These are phyloP conservation scores for Diploscapter pachys DNA, from an alignment of 1,140 invertebrate species.

Conservation along the genomic window DNA sequence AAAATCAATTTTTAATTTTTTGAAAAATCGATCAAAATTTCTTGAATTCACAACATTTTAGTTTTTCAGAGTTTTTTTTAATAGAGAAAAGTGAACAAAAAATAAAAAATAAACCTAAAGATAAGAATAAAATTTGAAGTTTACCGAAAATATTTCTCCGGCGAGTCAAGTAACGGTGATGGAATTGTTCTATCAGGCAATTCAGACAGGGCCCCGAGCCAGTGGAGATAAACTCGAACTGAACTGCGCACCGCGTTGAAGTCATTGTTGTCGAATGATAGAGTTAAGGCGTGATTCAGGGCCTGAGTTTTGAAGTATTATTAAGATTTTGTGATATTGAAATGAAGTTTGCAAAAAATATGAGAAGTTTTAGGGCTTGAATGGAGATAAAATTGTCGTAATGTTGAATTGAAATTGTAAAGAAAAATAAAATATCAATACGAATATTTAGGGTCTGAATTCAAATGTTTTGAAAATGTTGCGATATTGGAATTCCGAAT, in stretches of 20 bases:
- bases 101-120: background rate
- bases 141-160: slow-evolving; percentile 37
- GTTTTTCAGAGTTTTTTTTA: background rate
- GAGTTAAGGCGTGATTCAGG: slow-evolving; percentile 32
- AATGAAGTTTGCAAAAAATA: background rate
- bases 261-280: slow-evolving; percentile 33
- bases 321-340: slow-evolving; percentile 3
- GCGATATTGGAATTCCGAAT: too few relatives aligned
- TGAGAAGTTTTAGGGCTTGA: background rate
- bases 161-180: slow-evolving; percentile 28
- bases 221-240: slow-evolving; percentile 32
- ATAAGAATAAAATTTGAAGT: background rate
- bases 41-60: too few relatives aligned
- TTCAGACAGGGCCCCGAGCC: slow-evolving; percentile 33
- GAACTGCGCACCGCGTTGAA: slow-evolving; percentile 29
- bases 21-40: too few relatives aligned
- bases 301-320: slow-evolving; percentile 10
- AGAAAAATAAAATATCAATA: too few relatives aligned
- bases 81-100: background rate
- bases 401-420: too few relatives aligned
- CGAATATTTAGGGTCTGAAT: too few relatives aligned
- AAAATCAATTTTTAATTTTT: too few relatives aligned
- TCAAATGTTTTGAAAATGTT: too few relatives aligned
- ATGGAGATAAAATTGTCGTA: too few relatives aligned
- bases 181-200: slow-evolving; percentile 29